These are phyloP conservation scores for Xylocampa areola DNA, from an alignment of 2,888 invertebrate genomes.

Conservation along the genomic window DNA sequence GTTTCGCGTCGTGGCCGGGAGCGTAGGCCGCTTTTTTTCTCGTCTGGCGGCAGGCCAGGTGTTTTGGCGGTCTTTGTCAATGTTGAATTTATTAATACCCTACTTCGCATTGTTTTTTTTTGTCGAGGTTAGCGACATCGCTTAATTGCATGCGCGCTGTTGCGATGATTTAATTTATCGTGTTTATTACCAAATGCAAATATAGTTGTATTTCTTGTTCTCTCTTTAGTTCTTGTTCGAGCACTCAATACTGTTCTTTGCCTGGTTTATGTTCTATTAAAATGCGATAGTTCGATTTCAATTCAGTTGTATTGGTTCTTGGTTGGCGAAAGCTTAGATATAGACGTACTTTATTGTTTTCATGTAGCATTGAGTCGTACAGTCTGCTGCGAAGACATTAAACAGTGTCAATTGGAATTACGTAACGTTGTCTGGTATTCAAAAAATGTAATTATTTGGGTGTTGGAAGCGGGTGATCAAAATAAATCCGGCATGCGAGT, in stretches of 20 bases:
- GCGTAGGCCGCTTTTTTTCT: slow-evolving; percentile 80
- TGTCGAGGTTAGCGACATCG: slow-evolving; percentile 78
- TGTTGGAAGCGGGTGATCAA: slow-evolving; percentile 75
- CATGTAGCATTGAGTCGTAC: slow-evolving; percentile 7
- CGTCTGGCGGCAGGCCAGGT: slow-evolving; percentile 82
- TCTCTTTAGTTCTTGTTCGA: slow-evolving; percentile 26
- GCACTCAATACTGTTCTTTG: slow-evolving; percentile 5
- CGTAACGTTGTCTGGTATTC: slow-evolving; percentile 82
- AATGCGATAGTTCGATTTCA: slow-evolving; percentile 7
- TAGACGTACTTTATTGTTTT: slow-evolving; percentile 4
- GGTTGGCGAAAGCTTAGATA: too few relatives aligned
- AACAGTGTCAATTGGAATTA: slow-evolving; percentile 71
- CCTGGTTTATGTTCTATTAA: slow-evolving; percentile 11
- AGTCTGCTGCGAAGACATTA: slow-evolving; percentile 48
- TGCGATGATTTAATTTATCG: slow-evolving; percentile 27
- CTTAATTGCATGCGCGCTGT: slow-evolving; percentile 47
- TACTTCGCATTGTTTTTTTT: slow-evolving; percentile 75
- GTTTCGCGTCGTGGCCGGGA: slow-evolving; percentile 64
- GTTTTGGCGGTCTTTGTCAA: slow-evolving; percentile 90
- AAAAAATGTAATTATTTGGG: slow-evolving; percentile 81
- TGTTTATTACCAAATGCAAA: slow-evolving; percentile 34
- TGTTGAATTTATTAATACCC: slow-evolving; percentile 88
- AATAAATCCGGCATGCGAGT: slow-evolving; percentile 77
- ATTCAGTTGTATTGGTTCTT: too few relatives aligned
- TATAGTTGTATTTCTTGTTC: slow-evolving; percentile 25